These are phyloP conservation scores for Melanophora roralis DNA, from an alignment of 2,888 invertebrate genomes.

Conservation along the genomic window DNA sequence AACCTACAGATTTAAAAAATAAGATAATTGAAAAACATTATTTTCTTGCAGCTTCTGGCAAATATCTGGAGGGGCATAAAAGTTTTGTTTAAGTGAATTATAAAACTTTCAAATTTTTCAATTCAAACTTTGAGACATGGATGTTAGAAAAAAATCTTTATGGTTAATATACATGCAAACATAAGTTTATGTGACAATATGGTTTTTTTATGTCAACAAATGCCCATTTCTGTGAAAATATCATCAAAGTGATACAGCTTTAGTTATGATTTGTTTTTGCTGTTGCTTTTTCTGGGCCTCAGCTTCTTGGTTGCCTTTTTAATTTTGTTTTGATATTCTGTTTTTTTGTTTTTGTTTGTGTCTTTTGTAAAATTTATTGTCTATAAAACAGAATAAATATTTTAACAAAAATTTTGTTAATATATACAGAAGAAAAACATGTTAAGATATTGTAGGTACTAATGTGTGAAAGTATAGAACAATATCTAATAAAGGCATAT, in stretches of 20 bases:
- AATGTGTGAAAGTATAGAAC: not conserved
- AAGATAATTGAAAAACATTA: too few relatives aligned
- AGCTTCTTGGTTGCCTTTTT: not conserved
- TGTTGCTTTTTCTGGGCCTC: not conserved
- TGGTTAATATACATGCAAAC: conserved; percentile 18
- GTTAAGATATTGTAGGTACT: not conserved
- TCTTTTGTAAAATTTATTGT: conserved; percentile 28
- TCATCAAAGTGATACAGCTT: too few relatives aligned
- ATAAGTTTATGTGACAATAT: conserved; percentile 24
- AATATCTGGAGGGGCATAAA: too few relatives aligned
- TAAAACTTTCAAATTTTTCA: too few relatives aligned
- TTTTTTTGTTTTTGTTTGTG: conserved; percentile 11
- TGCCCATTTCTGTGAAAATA: not conserved
- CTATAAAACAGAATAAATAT: conserved; percentile 52
- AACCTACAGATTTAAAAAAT: too few relatives aligned
- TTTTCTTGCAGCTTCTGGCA: too few relatives aligned
- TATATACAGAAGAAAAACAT: not conserved
- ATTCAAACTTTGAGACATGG: too few relatives aligned
- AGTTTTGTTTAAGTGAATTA: too few relatives aligned
- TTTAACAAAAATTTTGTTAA: conserved; percentile 39
- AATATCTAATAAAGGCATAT: conserved; percentile 1
- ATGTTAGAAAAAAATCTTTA: not conserved
- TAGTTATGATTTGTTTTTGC: not conserved
- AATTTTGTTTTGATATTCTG: not conserved
- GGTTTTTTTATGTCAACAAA: not conserved